These are phyloP conservation scores for Drosophila siamana DNA, from an alignment of 2,888 invertebrate genomes.

Conservation along the genomic window DNA sequence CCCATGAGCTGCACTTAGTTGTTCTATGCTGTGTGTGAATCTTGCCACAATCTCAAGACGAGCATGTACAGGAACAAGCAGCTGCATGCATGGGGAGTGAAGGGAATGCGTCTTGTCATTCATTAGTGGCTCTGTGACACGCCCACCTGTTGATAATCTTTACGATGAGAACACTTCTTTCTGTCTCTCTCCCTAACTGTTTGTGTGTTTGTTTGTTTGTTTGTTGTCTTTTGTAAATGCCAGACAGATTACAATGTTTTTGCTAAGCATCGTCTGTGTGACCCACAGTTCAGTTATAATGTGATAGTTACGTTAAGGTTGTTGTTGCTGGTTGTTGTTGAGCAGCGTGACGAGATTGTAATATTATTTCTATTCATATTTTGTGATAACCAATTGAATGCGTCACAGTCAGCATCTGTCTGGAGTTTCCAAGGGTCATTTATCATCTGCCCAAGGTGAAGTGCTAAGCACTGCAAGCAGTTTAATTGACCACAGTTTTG, in stretches of 20 bases:
- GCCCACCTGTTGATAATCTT: conserved; percentile 33
- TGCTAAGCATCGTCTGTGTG: neutral
- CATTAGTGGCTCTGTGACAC: conserved; percentile 21
- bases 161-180: conserved; percentile 11
- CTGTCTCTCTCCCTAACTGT: too few species aligned
- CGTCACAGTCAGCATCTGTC: neutral
- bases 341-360: neutral
- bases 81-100: neutral
- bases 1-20: neutral
- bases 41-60: conserved; percentile 6
- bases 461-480: neutral
- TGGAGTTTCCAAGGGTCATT: neutral
- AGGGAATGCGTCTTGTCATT: conserved; percentile 30
- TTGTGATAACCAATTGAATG: neutral
- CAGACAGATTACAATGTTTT: conserved; percentile 7
- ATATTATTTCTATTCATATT: neutral
- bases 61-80: conserved; percentile 1
- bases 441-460: neutral
- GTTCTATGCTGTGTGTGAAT: conserved; percentile 15
- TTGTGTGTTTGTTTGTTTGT: neutral
- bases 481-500: neutral
- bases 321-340: neutral
- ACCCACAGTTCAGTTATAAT: neutral
- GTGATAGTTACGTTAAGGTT: neutral
- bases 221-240: conserved; percentile 1